phyloP scores from a whole-genome alignment of 2,797 vertebrate genomes.

The Myripristis murdjan region DNA sequence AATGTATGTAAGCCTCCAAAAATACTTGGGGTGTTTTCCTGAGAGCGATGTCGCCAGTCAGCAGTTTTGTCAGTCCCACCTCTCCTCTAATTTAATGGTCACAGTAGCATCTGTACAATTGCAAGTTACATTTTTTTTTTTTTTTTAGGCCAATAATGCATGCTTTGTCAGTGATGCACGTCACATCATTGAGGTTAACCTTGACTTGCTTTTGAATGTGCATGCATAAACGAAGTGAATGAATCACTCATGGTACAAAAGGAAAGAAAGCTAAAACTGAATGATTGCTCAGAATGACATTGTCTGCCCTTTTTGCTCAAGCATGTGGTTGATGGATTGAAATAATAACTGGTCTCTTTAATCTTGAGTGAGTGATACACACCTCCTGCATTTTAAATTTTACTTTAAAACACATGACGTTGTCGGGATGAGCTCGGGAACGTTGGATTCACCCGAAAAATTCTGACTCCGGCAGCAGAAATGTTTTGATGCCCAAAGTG shows the following conservation, averaged over 20 bases:
- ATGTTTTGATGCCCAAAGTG: slow-evolving; percentile 52
- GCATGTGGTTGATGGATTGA: slow-evolving; percentile 60
- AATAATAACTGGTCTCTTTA: slow-evolving; percentile 57
- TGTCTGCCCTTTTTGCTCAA: slow-evolving; percentile 52
- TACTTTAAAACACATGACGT: slow-evolving; percentile 40
- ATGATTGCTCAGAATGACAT: slow-evolving; percentile 56
- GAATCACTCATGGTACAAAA: slow-evolving; percentile 34
- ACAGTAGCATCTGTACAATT: slow-evolving; percentile 17
- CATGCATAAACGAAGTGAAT: slow-evolving; percentile 53
- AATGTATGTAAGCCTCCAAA: slow-evolving; percentile 41
- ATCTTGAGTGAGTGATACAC: slow-evolving; percentile 49
- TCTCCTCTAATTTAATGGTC: slow-evolving; percentile 28
- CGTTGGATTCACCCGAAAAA: slow-evolving; percentile 24
- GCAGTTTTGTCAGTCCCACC: slow-evolving; percentile 33
- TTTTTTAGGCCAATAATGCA: slow-evolving; percentile 2
- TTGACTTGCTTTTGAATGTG: slow-evolving; percentile 21
- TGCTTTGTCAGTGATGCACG: slow-evolving; percentile 39
- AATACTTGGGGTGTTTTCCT: slow-evolving; percentile 29
- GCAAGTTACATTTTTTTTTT: slow-evolving; percentile 11
- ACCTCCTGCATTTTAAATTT: slow-evolving; percentile 53
- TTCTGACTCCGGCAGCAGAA: slow-evolving; percentile 23
- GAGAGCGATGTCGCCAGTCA: slow-evolving; percentile 21
- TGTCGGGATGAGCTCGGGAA: slow-evolving; percentile 38
- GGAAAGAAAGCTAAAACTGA: slow-evolving; percentile 46
- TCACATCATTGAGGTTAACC: slow-evolving; percentile 42